Evolutionary conservation across 2,797 vertebrate species (phyloP), one percentile per base, ranked within the genome.

Genomic region (Phoeniculus purpureus): DNA sequence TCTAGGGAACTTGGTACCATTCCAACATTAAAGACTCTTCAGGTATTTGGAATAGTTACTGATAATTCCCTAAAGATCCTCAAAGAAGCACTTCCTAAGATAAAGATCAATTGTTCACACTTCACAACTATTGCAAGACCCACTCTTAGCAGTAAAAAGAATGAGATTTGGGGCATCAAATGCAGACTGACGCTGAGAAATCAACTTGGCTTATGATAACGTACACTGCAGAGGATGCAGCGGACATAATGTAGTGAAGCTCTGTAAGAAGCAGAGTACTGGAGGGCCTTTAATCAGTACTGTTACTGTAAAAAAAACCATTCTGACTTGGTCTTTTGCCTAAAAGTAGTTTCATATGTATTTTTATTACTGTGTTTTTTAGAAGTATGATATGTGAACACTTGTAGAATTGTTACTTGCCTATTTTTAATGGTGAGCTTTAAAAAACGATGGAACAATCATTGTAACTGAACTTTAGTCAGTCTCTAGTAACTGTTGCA

Each of bases 1-100:
- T 94, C 83, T 88, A 99, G 99, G 52, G 98, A 98, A 88, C 97
- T 99, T 93, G 97, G 97, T 92, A 98, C 96, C 89, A 97, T 98
- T 75, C 96, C 94, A 17, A 81, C 87, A 5, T 95, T 99, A 87
- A 96, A 97, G 95, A 98, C 97, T 26, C 97, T 99, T 94, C 98
- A 99, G 40, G 98, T 98, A 15, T 99, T 99, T 75, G 99, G 99
- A 56, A 97, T 99, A 10, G 97, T 99, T 31, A 98, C 97, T 26
- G 98, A 98, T 9, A 93, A 74, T 55, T 98, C 98, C 68, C 96
- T 99, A 68, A 94, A 97, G 10, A 82, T 98, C 15, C 96, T 99
- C 31, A 98, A 97, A 86, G 98, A 98, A 92, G 97, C 97, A 2
- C 96, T 98, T 90, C 98, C 98, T 18, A 95, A 95, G 9, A 51